A percentile compares a stretch with the other conserved stretches of the same genome.
Conservation (phyloP, 1,140 invertebrate genomes). For the Liolophura sinensis region DNA sequence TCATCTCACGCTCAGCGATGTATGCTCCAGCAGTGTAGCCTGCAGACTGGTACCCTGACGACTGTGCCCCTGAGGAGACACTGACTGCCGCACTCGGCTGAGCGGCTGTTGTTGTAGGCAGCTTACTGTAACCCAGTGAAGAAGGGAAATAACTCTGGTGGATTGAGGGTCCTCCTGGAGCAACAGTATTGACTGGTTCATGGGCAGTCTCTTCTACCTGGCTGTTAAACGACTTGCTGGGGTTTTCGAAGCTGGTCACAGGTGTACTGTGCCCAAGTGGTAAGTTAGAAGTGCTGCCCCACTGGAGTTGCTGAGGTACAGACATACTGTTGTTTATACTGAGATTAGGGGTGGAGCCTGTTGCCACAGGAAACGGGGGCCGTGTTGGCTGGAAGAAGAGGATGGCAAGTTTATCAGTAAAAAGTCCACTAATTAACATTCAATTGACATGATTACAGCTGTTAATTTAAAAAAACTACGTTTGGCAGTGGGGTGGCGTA, state of each 20-base stretch:
- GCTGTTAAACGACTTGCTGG: too few species aligned
- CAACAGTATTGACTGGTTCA: too few species aligned
- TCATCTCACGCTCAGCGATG: too few species aligned
- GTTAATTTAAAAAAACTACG: background rate
- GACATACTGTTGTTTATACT: conserved; percentile 17
- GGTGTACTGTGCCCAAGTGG: conserved; percentile 40
- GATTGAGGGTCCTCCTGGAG: background rate
- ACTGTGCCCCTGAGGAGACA: too few species aligned
- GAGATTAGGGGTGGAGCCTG: conserved; percentile 52
- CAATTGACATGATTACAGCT: background rate
- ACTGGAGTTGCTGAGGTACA: conserved; percentile 31
- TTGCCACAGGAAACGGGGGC: conserved; percentile 54
- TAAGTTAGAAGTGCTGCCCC: conserved; percentile 43
- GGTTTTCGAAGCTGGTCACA: conserved; percentile 1
- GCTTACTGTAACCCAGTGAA: conserved; percentile 38
- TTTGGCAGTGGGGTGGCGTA: too few species aligned
- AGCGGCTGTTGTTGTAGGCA: background rate
- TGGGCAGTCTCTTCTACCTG: too few species aligned
- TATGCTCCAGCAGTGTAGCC: too few species aligned
- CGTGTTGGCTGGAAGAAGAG: conserved; percentile 67
- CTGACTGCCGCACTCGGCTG: background rate
- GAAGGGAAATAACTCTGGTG: conserved; percentile 49
- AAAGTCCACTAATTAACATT: background rate
- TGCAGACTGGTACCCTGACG: too few species aligned
- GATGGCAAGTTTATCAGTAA: background rate